Conservation (phyloP, 2,113 vertebrate species). For the Ramphastos sulfuratus region DNA sequence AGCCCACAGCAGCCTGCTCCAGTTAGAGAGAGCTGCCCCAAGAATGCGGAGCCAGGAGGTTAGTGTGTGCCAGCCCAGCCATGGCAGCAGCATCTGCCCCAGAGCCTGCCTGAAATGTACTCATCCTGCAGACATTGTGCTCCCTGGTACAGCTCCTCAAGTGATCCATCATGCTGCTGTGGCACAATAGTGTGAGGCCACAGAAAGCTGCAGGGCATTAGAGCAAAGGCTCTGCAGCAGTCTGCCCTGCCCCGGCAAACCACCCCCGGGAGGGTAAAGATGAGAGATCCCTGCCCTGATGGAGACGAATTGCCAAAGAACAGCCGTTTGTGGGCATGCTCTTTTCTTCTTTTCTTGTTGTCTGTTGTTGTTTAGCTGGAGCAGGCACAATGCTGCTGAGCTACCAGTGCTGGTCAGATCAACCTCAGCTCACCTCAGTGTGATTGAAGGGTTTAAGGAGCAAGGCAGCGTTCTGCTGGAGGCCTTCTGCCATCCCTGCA, state of each 20-base stretch:
- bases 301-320: not conserved
- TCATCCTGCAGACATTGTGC: not conserved
- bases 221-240: not conserved
- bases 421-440: constrained; percentile 8
- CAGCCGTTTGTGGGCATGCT: not conserved
- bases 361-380: constrained; percentile 44
- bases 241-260: not conserved
- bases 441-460: not conserved
- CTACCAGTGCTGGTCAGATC: constrained; percentile 17
- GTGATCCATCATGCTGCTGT: not conserved
- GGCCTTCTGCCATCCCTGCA: not conserved
- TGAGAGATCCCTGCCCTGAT: not conserved
- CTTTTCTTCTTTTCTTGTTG: not conserved
- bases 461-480: not conserved
- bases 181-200: not conserved
- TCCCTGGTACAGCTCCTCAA: not conserved
- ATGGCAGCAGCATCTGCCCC: constrained; percentile 13
- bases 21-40: constrained; percentile 61
- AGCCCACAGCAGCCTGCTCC: constrained; percentile 59
- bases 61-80: constrained; percentile 2
- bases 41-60: constrained; percentile 65
- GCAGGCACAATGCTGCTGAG: constrained; percentile 2
- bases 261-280: constrained; percentile 10
- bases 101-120: constrained; percentile 21
- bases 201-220: constrained; percentile 57